Base-by-base conservation (phyloP, 2,797 vertebrate species). In the Enteromius treurensis region DNA sequence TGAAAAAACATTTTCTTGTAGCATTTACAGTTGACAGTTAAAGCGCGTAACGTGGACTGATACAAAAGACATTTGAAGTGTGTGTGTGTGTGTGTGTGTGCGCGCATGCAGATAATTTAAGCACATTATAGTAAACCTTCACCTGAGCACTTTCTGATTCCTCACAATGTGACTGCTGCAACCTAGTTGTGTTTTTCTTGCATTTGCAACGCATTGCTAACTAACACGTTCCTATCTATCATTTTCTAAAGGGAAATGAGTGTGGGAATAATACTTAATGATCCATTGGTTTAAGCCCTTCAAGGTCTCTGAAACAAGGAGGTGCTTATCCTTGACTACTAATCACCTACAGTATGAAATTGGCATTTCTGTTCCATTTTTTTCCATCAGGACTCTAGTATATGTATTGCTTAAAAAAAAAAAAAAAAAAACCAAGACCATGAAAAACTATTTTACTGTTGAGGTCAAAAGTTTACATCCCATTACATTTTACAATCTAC, bases 81-180 rank as follows among this genome's bases (percentile, higher is more conserved):
- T 64, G 42, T 49, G 6, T 32, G 21, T 21, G 23, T 71, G 60
- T 9, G 34, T 17, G 26, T 26, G 26, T 26, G 26, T 26, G 26
- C 1, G 70, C 0, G 70, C 1, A 15, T 26, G 40, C 71, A 53
- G 68, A 79, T 34, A 87, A 77, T 55, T 42, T 49, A 86, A 84
- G 85, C 84, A 84, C 77, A 71, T 84, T 51, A 51, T 69, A 19
- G 73, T 65, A 49, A 75, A 32, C 74, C 65, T 23, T 53, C 42
- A 74, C 74, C 64, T 78, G 64, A 86, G 77, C 83, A 88, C 83
- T 87, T 77, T 84, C 29, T 1, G 15, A 49, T 67, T 74, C 49
- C 77, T 84, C 64, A 53, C 37, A 78, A 70, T 82, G 76, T 82
- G 76, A 86, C 23, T 71, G 47, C 76, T 83, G 29, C 81, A 80